phyloP scores from a whole-genome alignment of 2,797 vertebrate genomes.

The Dryobates pubescens region DNA sequence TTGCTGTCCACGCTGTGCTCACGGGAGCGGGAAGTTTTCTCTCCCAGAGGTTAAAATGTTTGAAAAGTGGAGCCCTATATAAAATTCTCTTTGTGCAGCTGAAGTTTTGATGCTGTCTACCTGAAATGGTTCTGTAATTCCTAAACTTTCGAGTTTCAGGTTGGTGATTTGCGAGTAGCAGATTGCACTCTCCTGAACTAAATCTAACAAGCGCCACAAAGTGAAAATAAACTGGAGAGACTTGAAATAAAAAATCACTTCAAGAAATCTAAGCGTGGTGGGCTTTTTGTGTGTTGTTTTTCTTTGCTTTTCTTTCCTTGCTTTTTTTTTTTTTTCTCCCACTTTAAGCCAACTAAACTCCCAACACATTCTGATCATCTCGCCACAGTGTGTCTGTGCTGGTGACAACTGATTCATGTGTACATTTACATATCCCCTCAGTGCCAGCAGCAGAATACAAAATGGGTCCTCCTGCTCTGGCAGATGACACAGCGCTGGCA shows the following conservation, averaged over 20 bases:
- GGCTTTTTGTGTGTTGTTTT: not conserved
- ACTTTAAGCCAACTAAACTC: conserved; percentile 75
- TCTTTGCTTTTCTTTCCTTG: not conserved
- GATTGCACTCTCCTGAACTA: conserved; percentile 71
- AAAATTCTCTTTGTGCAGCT: conserved; percentile 27
- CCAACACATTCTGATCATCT: conserved; percentile 86
- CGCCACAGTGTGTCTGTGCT: conserved; percentile 86
- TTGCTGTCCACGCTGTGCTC: not conserved
- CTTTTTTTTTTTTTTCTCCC: not conserved
- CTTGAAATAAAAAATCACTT: conserved; percentile 73
- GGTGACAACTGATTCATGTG: conserved; percentile 98
- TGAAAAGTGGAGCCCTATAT: not conserved
- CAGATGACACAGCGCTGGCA: conserved; percentile 94
- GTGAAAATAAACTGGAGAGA: conserved; percentile 74
- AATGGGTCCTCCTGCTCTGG: conserved; percentile 87
- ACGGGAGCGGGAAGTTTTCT: conserved; percentile 2
- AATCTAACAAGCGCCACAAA: conserved; percentile 69
- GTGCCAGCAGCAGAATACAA: conserved; percentile 93
- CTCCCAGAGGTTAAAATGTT: not conserved
- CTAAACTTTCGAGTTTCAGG: conserved; percentile 57
- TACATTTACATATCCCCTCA: conserved; percentile 91
- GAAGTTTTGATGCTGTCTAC: conserved; percentile 37
- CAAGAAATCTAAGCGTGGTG: conserved; percentile 65
- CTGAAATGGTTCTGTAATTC: conserved; percentile 63
- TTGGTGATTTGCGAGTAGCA: conserved; percentile 69